phyloP scores from a whole-genome alignment of 2,797 vertebrate species.

The Hirundo rustica region DNA sequence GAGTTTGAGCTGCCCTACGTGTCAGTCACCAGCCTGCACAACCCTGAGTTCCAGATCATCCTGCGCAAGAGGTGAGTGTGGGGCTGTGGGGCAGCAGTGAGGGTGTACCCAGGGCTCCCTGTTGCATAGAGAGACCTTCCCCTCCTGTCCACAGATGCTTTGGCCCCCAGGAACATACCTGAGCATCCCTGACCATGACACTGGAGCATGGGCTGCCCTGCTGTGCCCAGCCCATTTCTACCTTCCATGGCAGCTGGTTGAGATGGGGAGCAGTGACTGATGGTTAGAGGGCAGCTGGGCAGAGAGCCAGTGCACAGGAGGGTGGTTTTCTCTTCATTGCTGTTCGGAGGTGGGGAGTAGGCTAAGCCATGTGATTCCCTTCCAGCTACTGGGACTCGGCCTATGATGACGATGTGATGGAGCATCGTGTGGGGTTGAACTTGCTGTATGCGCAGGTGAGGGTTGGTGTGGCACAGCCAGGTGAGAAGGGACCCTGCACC shows the following conservation, averaged over 20 bases:
- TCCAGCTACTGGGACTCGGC: constrained; percentile 96
- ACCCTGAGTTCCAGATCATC: constrained; percentile 90
- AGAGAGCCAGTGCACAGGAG: not conserved
- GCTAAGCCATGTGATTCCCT: not conserved
- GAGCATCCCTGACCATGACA: not conserved
- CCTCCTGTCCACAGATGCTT: not conserved
- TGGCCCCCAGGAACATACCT: not conserved
- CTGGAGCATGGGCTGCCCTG: fast-evolving
- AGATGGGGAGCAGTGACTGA: not conserved
- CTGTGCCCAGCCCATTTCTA: not conserved
- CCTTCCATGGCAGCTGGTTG: not conserved
- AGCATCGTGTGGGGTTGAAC: constrained; percentile 91
- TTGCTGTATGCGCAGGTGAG: constrained; percentile 94
- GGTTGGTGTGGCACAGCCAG: not conserved
- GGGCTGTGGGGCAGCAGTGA: not conserved
- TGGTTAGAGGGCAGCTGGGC: not conserved
- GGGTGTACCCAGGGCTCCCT: not conserved
- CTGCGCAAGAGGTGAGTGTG: constrained; percentile 91
- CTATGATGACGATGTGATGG: constrained; percentile 94
- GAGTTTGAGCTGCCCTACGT: constrained; percentile 98
- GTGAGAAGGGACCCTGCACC: not conserved
- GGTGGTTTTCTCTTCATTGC: not conserved
- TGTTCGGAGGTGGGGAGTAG: not conserved
- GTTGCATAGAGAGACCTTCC: not conserved
- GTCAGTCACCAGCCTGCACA: constrained; percentile 92